These are phyloP conservation scores for Scopus umbretta DNA, from an alignment of 2,113 vertebrate species.

Conservation along the genomic window DNA sequence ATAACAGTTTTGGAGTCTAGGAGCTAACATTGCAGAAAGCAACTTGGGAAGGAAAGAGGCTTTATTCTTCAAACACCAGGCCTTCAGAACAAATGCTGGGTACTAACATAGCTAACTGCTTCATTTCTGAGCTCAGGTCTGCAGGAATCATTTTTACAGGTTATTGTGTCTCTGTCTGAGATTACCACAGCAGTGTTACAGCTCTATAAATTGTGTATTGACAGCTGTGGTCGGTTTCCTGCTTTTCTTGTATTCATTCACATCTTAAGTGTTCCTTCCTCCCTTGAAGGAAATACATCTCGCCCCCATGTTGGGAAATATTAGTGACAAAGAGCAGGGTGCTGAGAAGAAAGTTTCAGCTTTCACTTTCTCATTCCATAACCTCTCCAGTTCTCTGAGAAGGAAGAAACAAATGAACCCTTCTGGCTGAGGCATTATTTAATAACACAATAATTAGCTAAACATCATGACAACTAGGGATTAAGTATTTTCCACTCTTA, in stretches of 20 bases:
- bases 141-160: neutral
- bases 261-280: neutral
- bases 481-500: slow-evolving; percentile 23
- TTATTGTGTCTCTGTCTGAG: neutral
- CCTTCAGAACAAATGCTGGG: neutral
- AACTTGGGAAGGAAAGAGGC: neutral
- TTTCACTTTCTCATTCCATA: neutral
- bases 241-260: neutral
- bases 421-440: slow-evolving; percentile 22
- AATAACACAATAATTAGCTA: slow-evolving; percentile 28
- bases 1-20: neutral
- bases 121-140: neutral
- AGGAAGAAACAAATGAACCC: slow-evolving; percentile 1
- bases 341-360: slow-evolving; percentile 1
- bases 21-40: neutral
- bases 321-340: neutral
- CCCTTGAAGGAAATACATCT: neutral
- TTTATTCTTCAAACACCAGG: neutral
- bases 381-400: neutral
- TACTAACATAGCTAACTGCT: neutral
- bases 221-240: neutral
- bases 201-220: neutral
- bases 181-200: neutral
- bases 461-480: neutral
- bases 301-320: neutral